Base-by-base conservation (phyloP, 2,888 invertebrate species). In the Penaeus monodon region DNA sequence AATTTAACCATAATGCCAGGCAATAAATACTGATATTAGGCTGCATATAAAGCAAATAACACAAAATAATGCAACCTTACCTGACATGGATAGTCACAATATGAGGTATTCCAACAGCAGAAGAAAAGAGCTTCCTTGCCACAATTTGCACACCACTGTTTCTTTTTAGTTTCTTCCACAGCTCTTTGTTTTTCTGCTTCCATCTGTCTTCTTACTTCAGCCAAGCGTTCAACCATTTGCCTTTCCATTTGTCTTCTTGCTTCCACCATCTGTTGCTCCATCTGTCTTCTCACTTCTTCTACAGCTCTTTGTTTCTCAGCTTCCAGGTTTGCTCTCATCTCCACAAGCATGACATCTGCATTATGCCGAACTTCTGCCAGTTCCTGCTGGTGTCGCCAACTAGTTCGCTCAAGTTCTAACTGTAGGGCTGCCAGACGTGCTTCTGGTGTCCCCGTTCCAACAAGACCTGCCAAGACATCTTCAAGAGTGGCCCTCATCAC, bases 41-140 rank as follows among this genome's bases (percentile, higher is more conserved):
- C 44, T 44, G 10, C 10, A 44, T 44, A 44, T 44, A 44, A 44
- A 44, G 44, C 44, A 44, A 44, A 6, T 27, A 63, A 1, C 57
- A 79, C 22, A 65, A 68, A 68, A 12, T n/a, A n/a, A 33, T 24
- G 38, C 14, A 29, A 22, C 63, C 89, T 76, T 88, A 92, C 92
- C 92, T 98, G 98, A 91, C 98, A 98, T 2, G 95, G 94, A 92
- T 96, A 96, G 93, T 96, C 96, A 92, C 98, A 98, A 92, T 98
- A 98, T 83, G 97, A 95, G 0, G 98, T 98, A 93, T 98, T 98
- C 98, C 98, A 98, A 92, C 98, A 98, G 92, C 98, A 98, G 92
- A 97, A 97, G 92, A 97, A 97, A 91, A 96, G 95, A 0, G 98
- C 97, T 92, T 98, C 98, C 91, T 96, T 96, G 70, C 94, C 94